Percentiles rank a stretch among this genome's conserved stretches.
Conservation (phyloP, 2,888 invertebrate species). For the Uropetala carovei region DNA sequence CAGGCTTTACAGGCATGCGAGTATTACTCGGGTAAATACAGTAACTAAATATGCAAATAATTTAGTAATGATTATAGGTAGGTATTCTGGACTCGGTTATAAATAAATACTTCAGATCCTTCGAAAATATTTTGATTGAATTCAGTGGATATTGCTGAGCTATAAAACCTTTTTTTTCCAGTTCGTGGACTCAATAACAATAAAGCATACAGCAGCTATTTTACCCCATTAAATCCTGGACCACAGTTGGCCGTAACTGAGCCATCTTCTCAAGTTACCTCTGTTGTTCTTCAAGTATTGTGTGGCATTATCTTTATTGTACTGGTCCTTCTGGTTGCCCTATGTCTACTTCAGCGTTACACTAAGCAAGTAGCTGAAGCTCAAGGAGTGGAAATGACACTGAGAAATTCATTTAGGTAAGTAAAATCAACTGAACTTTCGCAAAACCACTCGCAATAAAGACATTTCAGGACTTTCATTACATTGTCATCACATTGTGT, state of each 20-base stretch:
- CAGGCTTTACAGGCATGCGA: too few relatives aligned
- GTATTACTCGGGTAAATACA: too few relatives aligned
- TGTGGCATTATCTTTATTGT: conserved; percentile 81
- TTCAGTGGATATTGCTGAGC: too few relatives aligned
- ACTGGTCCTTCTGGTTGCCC: conserved; percentile 79
- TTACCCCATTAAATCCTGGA: conserved; percentile 85
- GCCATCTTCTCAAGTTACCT: conserved; percentile 70
- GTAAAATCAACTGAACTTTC: conserved; percentile 66
- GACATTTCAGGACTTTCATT: too few relatives aligned
- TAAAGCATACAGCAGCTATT: conserved; percentile 86
- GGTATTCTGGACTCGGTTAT: not conserved
- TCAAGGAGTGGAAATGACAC: conserved; percentile 82
- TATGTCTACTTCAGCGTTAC: conserved; percentile 82
- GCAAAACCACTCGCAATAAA: too few relatives aligned
- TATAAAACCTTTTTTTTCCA: conserved; percentile 70
- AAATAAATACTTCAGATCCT: not conserved
- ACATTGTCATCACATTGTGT: too few relatives aligned
- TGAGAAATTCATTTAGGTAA: conserved; percentile 82
- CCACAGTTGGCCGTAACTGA: conserved; percentile 73
- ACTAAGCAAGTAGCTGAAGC: conserved; percentile 81
- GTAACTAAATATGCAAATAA: too few relatives aligned
- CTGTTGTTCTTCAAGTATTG: conserved; percentile 80
- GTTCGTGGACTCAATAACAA: conserved; percentile 77
- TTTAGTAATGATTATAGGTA: too few relatives aligned
- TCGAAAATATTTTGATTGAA: too few relatives aligned